Evolutionary conservation across 2,113 vertebrate species (phyloP).

Genomic region (Collichthys lucidus): DNA sequence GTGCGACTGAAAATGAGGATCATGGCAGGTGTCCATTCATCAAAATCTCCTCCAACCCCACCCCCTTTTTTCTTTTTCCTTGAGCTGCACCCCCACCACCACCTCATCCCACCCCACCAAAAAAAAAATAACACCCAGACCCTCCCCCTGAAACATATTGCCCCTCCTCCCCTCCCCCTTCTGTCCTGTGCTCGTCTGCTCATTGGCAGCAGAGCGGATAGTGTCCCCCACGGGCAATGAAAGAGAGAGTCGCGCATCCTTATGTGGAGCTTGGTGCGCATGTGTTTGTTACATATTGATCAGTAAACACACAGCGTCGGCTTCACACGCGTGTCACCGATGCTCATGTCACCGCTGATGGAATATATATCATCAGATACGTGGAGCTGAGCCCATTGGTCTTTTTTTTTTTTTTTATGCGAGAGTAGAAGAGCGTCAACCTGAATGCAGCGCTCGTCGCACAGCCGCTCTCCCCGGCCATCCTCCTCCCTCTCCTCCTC

Average conservation of each 20-base stretch:
- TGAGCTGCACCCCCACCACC: slow-evolving; percentile 7
- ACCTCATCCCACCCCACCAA: not conserved
- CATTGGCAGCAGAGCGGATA: slow-evolving; percentile 57
- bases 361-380: slow-evolving; percentile 46
- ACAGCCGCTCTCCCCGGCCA: slow-evolving; percentile 53
- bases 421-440: slow-evolving; percentile 46
- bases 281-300: slow-evolving; percentile 62
- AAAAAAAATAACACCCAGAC: slow-evolving; percentile 41
- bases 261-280: slow-evolving; percentile 47
- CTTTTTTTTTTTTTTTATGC: slow-evolving; percentile 50
- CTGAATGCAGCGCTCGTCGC: slow-evolving; percentile 63
- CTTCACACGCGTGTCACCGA: slow-evolving; percentile 45
- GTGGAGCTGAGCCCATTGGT: slow-evolving; percentile 43
- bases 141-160: slow-evolving; percentile 57
- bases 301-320: slow-evolving; percentile 48
- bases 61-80: slow-evolving; percentile 47
- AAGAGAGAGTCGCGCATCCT: slow-evolving; percentile 49
- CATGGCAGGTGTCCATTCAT: slow-evolving; percentile 77
- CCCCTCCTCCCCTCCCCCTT: slow-evolving; percentile 62
- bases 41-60: slow-evolving; percentile 48
- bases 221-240: slow-evolving; percentile 54
- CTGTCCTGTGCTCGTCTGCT: slow-evolving; percentile 60
- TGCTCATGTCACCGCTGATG: slow-evolving; percentile 27
- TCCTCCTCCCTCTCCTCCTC: slow-evolving; percentile 60
- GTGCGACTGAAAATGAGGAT: slow-evolving; percentile 36